Conservation (phyloP, 1,140 invertebrate genomes). For the Aphaenogaster ashmeadi region DNA sequence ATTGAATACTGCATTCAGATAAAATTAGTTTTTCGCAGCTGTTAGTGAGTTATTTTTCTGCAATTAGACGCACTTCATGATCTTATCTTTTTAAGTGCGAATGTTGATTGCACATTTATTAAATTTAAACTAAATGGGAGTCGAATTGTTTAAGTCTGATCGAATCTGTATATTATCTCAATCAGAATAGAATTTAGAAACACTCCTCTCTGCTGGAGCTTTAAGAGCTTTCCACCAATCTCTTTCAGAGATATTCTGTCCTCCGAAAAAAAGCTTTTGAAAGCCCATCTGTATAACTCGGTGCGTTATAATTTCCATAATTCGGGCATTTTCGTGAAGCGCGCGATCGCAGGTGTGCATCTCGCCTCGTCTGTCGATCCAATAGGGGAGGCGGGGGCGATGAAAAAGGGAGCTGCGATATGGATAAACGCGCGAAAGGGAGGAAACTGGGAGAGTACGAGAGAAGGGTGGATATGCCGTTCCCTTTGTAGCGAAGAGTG, state of each 20-base stretch:
- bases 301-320: slow-evolving; percentile 57
- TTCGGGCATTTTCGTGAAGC: slow-evolving; percentile 45
- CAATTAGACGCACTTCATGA: neutral
- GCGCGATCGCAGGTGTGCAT: slow-evolving; percentile 39
- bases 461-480: slow-evolving; percentile 7
- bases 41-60: neutral
- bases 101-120: neutral
- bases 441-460: neutral
- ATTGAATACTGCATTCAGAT: neutral
- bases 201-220: neutral
- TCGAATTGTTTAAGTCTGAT: neutral
- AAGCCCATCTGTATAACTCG: slow-evolving; percentile 15
- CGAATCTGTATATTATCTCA: slow-evolving; percentile 22
- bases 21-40: neutral
- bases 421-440: neutral
- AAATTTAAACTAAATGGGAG: neutral
- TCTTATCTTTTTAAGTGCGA: neutral
- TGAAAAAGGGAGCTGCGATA: slow-evolving; percentile 36
- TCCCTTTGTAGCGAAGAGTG: slow-evolving; percentile 33
- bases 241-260: neutral
- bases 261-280: slow-evolving; percentile 21
- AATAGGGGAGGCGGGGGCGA: neutral
- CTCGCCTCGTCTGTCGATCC: slow-evolving; percentile 28
- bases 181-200: neutral
- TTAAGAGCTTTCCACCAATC: neutral